A percentile compares a stretch with the other conserved stretches of the same genome.
These are phyloP conservation scores for Ornithoptera priamus DNA, from an alignment of 2,888 invertebrate species.

Conservation along the genomic window DNA sequence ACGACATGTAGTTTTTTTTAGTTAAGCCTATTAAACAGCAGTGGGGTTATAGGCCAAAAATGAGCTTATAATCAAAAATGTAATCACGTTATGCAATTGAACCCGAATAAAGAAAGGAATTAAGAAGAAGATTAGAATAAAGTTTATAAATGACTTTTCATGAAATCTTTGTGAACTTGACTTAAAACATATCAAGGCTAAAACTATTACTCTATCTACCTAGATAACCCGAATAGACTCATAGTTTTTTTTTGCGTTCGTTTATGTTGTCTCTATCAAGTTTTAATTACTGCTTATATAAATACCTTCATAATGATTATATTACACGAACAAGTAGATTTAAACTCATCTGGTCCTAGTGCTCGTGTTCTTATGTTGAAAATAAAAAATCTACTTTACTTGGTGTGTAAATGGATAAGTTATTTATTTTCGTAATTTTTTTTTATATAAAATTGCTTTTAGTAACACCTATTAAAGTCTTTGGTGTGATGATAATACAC, in stretches of 20 bases:
- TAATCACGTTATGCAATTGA: no score
- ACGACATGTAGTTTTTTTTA: no score
- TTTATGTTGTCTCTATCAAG: neutral
- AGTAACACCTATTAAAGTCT: no score
- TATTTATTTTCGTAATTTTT: no score
- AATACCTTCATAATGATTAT: neutral
- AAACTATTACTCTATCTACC: neutral
- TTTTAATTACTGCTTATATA: conserved; percentile 10
- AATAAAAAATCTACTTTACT: neutral
- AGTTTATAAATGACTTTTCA: neutral
- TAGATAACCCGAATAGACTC: conserved; percentile 3
- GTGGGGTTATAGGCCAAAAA: no score
- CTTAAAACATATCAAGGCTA: conserved; percentile 11
- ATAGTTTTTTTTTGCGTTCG: neutral
- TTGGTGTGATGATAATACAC: no score
- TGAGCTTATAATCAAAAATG: no score
- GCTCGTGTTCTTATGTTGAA: neutral
- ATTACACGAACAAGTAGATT: neutral
- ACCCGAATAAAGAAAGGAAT: no score
- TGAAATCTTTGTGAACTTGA: neutral
- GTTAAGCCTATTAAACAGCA: no score
- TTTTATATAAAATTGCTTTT: no score
- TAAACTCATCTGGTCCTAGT: neutral
- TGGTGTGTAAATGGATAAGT: no score
- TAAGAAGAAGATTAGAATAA: no score